phyloP scores from a whole-genome alignment of 1,140 invertebrate genomes.

The Oryctes rhinoceros region DNA sequence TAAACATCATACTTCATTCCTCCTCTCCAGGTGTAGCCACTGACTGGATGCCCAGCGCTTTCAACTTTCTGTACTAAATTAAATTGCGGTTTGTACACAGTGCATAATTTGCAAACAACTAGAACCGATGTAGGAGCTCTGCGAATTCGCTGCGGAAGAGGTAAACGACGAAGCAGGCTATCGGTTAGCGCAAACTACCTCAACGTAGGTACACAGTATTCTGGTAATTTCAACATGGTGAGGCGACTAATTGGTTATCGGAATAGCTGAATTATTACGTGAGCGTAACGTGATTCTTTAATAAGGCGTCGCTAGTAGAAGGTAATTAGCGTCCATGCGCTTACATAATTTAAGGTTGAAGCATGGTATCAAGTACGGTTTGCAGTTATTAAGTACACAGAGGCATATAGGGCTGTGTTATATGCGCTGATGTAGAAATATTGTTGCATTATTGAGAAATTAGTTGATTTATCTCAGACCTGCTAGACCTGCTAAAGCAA shows the following conservation, averaged over 20 bases:
- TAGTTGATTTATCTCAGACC: no score
- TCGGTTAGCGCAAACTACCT: background rate
- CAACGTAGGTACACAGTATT: conserved; percentile 5
- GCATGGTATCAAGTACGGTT: no score
- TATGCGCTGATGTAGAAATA: no score
- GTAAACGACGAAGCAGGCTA: background rate
- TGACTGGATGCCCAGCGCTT: background rate
- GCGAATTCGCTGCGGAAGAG: no score
- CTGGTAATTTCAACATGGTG: background rate
- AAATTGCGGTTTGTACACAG: background rate
- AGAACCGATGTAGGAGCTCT: background rate
- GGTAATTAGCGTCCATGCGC: background rate
- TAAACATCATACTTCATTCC: no score
- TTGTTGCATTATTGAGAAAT: no score
- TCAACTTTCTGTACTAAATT: conserved; percentile 3
- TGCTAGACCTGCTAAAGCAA: no score
- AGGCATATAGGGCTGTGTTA: no score
- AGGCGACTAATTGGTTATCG: background rate
- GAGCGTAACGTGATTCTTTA: background rate
- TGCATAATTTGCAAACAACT: conserved; percentile 7
- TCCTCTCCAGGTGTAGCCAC: background rate
- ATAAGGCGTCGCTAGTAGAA: background rate
- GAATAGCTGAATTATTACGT: conserved; percentile 2
- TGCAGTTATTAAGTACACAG: no score
- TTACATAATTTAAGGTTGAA: background rate